Evolutionary conservation across 2,888 invertebrate species (phyloP).

Genomic region (Caenorhabditis virilis): DNA sequence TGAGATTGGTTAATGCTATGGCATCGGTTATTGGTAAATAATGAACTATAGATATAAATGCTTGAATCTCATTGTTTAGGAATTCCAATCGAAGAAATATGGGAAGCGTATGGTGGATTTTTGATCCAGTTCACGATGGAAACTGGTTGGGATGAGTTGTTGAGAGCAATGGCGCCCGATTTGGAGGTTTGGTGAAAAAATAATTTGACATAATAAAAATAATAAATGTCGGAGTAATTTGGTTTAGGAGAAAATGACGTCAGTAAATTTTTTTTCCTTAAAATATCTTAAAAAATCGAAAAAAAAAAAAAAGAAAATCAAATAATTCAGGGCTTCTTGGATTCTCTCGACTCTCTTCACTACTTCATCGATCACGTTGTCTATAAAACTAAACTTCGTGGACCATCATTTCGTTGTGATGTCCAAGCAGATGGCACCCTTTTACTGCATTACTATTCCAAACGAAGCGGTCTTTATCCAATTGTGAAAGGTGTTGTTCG

Average conservation of each 20-base stretch:
- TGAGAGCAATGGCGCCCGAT: conserved; percentile 65
- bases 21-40: conserved; percentile 59
- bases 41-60: not conserved
- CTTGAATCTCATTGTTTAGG: conserved; percentile 20
- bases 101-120: conserved; percentile 68
- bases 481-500: conserved; percentile 92
- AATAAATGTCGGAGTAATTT: too few species aligned
- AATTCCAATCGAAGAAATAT: conserved; percentile 66
- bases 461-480: conserved; percentile 88
- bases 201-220: not conserved
- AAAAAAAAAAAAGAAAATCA: too few species aligned
- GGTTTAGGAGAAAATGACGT: too few species aligned
- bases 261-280: too few species aligned
- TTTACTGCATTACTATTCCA: conserved; percentile 92
- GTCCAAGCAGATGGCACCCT: conserved; percentile 70
- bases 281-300: too few species aligned
- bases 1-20: conserved; percentile 63
- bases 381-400: conserved; percentile 65
- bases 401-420: conserved; percentile 64
- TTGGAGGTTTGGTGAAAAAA: conserved; percentile 49
- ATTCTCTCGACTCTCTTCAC: conserved; percentile 93
- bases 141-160: conserved; percentile 67
- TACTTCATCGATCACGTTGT: conserved; percentile 66
- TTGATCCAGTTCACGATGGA: conserved; percentile 68
- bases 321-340: conserved; percentile 78